Base-by-base conservation (phyloP, 2,888 invertebrate species). In the Trichogramma dendrolimi region DNA sequence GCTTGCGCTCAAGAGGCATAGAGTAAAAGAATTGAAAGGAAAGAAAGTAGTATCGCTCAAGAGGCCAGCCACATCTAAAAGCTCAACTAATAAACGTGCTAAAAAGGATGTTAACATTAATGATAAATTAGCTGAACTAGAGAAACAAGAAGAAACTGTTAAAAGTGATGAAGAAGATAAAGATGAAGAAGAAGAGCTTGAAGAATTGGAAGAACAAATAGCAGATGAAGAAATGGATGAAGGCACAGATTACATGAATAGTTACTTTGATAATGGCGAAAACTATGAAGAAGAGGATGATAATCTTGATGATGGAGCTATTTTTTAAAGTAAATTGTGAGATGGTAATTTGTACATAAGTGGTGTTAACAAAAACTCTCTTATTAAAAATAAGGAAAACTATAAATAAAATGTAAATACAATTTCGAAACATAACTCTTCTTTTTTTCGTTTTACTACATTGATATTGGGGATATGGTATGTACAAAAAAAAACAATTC, bases 231-330 rank as follows among this genome's bases (percentile, higher is more conserved):
- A 93, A 79, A 87, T 92, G 84, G 93, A 93, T 74, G 92, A 92
- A 72, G 93, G 92, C 27, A 93, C 92, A 38, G 92, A 93, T 77
- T 93, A 93, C 74, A 90, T 88, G 0, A 90, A 91, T 71, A 92
- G 89, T 74, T 92, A 92, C 76, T 93, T 93, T 78, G 92, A 93
- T 75, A 92, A 92, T 77, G 93, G 92, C 1, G 93, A 93, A 79
- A 87, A 85, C 42, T 92, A 90, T 75, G 92, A 92, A 75, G 92
- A 92, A 64, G 92, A 93, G 70, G 92, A 92, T 73, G 92, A 93
- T 71, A 90, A 90, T 75, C 80, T 90, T 66, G 92, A 92, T 76
- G 92, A 92, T 81, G 92, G 91, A 10, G 90, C 92, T 54, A 85
- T 90, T 62, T 92, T 90, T 80, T 89, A 78, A 82, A 43, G 41